Evolutionary conservation across 2,113 vertebrate genomes (phyloP).

Genomic region (Athene cunicularia): DNA sequence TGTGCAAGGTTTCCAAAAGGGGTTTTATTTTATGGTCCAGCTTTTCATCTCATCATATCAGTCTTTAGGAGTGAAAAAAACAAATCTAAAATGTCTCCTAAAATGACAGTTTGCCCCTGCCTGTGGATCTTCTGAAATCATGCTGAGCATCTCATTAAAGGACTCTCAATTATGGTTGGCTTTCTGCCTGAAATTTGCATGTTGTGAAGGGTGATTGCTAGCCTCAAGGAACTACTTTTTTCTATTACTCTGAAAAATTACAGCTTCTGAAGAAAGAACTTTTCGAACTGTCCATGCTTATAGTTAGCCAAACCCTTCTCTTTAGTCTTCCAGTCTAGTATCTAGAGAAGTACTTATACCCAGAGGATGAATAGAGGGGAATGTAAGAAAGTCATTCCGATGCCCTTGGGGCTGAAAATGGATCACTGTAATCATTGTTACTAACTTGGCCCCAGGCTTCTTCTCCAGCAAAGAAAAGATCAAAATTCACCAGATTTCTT

Average conservation of each 20-base stretch:
- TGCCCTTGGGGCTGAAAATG: neutral
- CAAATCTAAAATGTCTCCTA: neutral
- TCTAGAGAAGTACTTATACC: neutral
- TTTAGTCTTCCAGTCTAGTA: neutral
- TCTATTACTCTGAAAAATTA: neutral
- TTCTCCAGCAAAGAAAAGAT: neutral
- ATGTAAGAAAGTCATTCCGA: neutral
- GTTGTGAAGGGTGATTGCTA: neutral
- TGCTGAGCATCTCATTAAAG: conserved; percentile 38
- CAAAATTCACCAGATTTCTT: neutral
- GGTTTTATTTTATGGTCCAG: neutral
- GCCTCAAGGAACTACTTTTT: neutral
- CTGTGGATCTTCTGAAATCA: neutral
- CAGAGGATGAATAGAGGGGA: neutral
- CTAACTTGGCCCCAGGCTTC: neutral
- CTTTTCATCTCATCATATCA: neutral
- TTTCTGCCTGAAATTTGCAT: neutral
- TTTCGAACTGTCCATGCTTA: neutral
- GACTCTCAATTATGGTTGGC: neutral
- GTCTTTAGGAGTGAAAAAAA: neutral
- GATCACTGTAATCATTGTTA: neutral
- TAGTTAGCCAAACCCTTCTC: neutral
- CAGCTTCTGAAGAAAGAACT: neutral
- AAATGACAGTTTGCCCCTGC: neutral
- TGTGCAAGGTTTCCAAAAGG: neutral